Evolutionary conservation across 2,797 vertebrate species (phyloP).

Genomic region (Thripadectes ignobilis): DNA sequence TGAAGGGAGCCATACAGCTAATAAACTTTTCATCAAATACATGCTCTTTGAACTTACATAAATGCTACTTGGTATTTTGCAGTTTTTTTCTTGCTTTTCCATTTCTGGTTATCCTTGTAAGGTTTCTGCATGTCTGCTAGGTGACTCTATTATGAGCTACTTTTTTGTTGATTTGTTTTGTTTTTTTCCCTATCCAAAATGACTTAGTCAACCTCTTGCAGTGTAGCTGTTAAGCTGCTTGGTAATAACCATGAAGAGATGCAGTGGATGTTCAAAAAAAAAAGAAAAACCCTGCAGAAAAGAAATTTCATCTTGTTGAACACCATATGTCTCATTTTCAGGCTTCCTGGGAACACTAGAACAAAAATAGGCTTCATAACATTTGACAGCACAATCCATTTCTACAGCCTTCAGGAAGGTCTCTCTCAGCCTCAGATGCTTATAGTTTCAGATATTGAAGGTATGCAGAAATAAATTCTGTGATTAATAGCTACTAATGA

Average conservation of each 20-base stretch:
- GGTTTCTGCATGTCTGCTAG: neutral
- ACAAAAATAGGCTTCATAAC: constrained; percentile 97
- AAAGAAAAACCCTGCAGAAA: neutral
- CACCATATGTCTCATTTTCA: constrained; percentile 74
- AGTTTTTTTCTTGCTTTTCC: neutral
- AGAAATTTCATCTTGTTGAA: constrained; percentile 49
- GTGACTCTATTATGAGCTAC: neutral
- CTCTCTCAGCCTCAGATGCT: constrained; percentile 98
- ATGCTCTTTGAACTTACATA: neutral
- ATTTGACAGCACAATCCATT: constrained; percentile 97
- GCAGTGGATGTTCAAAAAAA: neutral
- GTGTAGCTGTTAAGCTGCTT: neutral
- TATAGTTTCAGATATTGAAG: constrained; percentile 95
- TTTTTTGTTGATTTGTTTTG: neutral
- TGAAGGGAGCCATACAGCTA: neutral
- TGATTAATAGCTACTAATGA: neutral
- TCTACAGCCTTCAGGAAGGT: constrained; percentile 97
- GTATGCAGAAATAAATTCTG: constrained; percentile 75
- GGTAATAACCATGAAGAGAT: neutral
- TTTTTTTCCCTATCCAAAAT: neutral
- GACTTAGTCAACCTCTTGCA: neutral
- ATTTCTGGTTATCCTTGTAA: neutral
- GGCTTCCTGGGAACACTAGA: constrained; percentile 94
- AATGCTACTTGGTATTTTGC: neutral
- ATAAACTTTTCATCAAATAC: neutral